Percentiles rank a stretch among this genome's conserved stretches.
These are phyloP conservation scores for Nannospalax galili DNA, from an alignment of 2,113 vertebrate species.

Conservation along the genomic window DNA sequence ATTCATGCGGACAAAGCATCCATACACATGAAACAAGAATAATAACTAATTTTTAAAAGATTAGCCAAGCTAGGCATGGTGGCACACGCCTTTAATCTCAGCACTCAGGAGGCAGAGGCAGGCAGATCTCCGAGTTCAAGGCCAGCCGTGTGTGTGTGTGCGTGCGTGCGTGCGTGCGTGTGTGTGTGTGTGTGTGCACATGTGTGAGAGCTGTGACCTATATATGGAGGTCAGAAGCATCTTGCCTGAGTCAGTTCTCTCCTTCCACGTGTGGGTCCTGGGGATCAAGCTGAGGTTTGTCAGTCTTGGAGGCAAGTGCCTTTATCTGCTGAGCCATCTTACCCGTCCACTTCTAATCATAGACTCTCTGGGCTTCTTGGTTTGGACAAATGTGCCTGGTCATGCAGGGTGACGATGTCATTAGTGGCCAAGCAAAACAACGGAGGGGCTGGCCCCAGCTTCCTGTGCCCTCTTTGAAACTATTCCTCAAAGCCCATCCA, in stretches of 20 bases:
- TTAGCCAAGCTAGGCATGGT: too few relatives aligned
- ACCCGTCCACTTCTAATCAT: not conserved
- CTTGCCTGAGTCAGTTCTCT: not conserved
- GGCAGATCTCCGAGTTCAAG: too few relatives aligned
- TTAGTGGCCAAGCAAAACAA: not conserved
- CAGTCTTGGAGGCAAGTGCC: not conserved
- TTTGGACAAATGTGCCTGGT: not conserved
- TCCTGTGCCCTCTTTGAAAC: not conserved
- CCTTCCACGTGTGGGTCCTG: not conserved
- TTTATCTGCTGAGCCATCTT: not conserved
- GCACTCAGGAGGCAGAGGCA: too few relatives aligned
- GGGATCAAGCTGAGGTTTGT: not conserved
- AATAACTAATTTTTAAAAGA: too few relatives aligned
- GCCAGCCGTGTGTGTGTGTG: too few relatives aligned
- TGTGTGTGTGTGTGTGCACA: too few relatives aligned
- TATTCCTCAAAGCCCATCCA: not conserved
- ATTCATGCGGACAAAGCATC: too few relatives aligned
- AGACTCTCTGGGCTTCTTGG: not conserved
- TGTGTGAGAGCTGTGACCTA: too few relatives aligned
- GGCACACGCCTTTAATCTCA: too few relatives aligned
- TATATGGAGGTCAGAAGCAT: not conserved
- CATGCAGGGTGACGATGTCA: not conserved
- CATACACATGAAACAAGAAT: too few relatives aligned
- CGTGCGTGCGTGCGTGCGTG: too few relatives aligned
- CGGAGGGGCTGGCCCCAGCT: not conserved